Conservation (phyloP, 2,113 vertebrate species). For the Ovis canadensis region DNA sequence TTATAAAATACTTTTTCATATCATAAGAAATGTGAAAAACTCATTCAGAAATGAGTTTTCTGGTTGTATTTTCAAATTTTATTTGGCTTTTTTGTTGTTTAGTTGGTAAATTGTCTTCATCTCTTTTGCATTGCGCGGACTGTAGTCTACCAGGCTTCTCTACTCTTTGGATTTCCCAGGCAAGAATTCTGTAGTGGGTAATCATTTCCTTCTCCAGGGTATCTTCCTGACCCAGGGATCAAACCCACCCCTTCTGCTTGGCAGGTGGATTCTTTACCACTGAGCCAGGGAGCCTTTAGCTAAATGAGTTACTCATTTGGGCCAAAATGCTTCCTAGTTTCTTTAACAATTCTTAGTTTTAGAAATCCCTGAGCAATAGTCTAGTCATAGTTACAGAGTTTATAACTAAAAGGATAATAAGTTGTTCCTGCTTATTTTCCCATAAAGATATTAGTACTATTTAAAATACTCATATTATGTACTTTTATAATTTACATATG, state of each 20-base stretch:
- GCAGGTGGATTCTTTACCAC: neutral
- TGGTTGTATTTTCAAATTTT: conserved; percentile 9
- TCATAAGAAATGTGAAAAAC: neutral
- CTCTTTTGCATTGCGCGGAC: neutral
- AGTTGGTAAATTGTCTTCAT: neutral
- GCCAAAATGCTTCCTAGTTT: neutral
- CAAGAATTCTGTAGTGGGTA: neutral
- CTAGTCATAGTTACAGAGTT: neutral
- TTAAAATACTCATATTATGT: neutral
- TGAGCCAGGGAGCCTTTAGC: neutral
- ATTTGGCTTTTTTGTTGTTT: neutral
- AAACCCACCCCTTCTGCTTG: neutral
- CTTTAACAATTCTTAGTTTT: neutral
- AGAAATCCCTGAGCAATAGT: neutral
- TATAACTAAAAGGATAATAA: neutral
- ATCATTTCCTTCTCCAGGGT: neutral
- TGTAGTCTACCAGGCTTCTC: neutral
- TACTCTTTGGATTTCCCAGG: neutral
- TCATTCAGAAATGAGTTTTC: neutral
- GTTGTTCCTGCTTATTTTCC: neutral
- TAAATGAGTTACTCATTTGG: neutral
- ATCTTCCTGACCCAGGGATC: neutral
- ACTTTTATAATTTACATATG: neutral
- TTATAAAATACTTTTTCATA: neutral
- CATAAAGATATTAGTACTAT: neutral